phyloP scores from a whole-genome alignment of 2,797 vertebrate species.

The Oceanodroma leucorhoa region DNA sequence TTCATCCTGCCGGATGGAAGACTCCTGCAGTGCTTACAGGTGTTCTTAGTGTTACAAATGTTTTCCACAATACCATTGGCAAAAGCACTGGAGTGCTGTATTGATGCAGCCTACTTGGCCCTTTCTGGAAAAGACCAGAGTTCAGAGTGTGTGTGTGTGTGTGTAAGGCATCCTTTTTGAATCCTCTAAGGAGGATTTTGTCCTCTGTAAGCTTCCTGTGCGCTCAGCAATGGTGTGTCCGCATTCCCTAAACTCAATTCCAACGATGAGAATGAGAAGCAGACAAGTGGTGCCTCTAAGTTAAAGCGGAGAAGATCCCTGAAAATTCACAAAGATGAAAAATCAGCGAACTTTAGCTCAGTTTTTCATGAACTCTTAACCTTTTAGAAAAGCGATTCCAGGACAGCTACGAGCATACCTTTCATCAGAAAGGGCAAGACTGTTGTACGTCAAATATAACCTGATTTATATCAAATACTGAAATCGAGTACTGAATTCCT shows the following conservation, averaged over 20 bases:
- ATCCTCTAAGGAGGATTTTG: background rate
- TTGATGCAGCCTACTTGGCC: background rate
- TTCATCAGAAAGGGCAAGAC: background rate
- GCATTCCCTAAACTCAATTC: background rate
- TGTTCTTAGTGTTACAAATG: background rate
- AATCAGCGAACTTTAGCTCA: background rate
- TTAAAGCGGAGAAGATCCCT: background rate
- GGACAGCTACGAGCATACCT: background rate
- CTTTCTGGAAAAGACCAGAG: background rate
- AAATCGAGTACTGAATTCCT: background rate
- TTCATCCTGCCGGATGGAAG: background rate
- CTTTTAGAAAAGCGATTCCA: background rate
- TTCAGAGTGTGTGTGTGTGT: background rate
- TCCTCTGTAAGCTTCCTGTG: background rate
- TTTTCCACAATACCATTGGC: background rate
- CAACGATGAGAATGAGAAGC: background rate
- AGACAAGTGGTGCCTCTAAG: background rate
- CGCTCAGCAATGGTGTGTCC: background rate
- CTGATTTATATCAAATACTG: background rate
- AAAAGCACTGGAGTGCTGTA: background rate
- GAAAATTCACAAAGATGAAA: background rate
- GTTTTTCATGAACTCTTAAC: background rate
- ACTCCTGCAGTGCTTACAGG: background rate
- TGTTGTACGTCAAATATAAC: background rate
- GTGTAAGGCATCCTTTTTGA: background rate